These are phyloP conservation scores for Nycticorax nycticorax DNA, from an alignment of 2,113 vertebrate genomes.

Conservation along the genomic window DNA sequence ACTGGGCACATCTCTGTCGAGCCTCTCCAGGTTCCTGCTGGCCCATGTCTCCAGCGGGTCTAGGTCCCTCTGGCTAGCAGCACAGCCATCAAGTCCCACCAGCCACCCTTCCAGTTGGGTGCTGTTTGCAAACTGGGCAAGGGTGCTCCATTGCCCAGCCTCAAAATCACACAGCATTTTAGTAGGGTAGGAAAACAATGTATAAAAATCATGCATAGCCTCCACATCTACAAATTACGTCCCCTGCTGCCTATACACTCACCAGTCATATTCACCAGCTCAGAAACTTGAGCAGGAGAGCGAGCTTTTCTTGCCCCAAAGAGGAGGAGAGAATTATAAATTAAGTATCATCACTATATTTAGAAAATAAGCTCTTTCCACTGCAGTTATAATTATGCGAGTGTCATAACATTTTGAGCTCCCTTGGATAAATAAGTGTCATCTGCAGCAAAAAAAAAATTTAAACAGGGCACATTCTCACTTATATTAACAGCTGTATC, in stretches of 20 bases:
- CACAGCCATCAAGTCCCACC: not conserved
- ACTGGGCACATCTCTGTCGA: not conserved
- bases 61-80: not conserved
- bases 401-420: slow-evolving; percentile 14
- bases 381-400: not conserved
- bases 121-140: not conserved
- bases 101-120: not conserved
- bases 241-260: not conserved
- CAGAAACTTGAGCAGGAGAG: not conserved
- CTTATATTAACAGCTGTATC: not conserved
- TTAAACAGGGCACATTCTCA: not conserved
- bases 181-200: not conserved
- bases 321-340: not conserved
- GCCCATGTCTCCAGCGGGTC: fast-evolving
- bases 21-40: not conserved
- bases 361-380: slow-evolving; percentile 14
- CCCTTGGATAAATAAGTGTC: not conserved
- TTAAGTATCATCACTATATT: slow-evolving; percentile 27
- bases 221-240: not conserved
- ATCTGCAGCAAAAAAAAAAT: not conserved
- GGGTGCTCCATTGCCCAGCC: not conserved
- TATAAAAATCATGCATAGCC: not conserved
- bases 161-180: not conserved
- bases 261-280: not conserved
- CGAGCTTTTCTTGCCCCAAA: slow-evolving; percentile 18